Evolutionary conservation across 2,113 vertebrate genomes (phyloP).

Genomic region (Nesoenas mayeri): DNA sequence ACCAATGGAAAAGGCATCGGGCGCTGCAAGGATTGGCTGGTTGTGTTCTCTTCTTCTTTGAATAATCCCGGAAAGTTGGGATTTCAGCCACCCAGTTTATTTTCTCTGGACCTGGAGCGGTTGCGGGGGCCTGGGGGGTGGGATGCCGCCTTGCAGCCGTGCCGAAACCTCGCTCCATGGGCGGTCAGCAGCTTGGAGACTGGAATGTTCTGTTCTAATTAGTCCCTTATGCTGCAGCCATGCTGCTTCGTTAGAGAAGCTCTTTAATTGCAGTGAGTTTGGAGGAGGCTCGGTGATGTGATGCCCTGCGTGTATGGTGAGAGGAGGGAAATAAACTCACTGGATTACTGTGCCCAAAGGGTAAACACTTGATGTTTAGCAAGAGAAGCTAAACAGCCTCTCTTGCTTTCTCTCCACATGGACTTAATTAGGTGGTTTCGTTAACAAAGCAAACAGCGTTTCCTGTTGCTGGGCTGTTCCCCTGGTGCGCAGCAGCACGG

Average conservation of each 20-base stretch:
- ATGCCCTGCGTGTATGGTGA: neutral
- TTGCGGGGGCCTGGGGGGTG: neutral
- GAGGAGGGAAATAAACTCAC: neutral
- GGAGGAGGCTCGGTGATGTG: neutral
- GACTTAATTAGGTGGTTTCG: neutral
- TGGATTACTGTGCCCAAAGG: neutral
- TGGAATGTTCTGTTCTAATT: neutral
- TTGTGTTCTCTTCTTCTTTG: neutral
- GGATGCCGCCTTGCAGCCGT: neutral
- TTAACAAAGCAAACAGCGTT: neutral
- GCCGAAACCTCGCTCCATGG: neutral
- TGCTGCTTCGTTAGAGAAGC: accelerated
- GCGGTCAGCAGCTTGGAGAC: neutral
- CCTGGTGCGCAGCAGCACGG: neutral
- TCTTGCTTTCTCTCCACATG: neutral
- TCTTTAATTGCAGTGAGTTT: neutral
- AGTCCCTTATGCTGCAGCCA: neutral
- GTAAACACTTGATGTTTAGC: neutral
- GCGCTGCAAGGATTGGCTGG: neutral
- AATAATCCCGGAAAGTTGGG: neutral
- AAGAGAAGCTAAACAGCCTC: neutral
- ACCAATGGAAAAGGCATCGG: neutral
- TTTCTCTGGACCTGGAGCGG: neutral
- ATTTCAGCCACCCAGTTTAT: neutral
- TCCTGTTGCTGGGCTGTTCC: neutral